Base-by-base conservation (phyloP, 2,113 vertebrate genomes). In the Heterochromis multidens region DNA sequence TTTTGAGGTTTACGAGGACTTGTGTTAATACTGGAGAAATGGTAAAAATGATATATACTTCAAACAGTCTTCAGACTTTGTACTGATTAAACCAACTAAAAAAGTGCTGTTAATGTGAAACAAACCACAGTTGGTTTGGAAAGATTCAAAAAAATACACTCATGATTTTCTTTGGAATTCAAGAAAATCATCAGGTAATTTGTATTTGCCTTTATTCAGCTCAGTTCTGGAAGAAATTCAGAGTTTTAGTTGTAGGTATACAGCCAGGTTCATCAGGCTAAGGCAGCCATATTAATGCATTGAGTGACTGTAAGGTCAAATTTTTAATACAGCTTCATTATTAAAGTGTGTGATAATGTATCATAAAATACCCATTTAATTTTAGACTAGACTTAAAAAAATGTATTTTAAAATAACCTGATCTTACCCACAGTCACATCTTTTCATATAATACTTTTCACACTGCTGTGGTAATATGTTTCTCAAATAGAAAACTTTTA, bases 41-140 rank as follows among this genome's bases (percentile, higher is more conserved):
- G 27, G 0, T 29, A 19, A 7, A 70, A 70, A 0, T 46, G 0
- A 19, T 46, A 29, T 72, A 0, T 29, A 72, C 9, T 72, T 72
- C 40, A 70, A 27, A 49, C 3, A 49, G 16, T 72, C 0, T 70
- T 70, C 65, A 52, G 6, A 13, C 40, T 19, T 52, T 52, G 17
- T 17, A 17, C 46, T 52, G 10, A 13, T 13, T 52, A 19, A 52
- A 46, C 8, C 17, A 27, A 43, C 37, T 70, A 14, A 70, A 46
- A 40, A 70, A 46, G 37, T 37, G 6, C 9, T 40, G 37, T 40
- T 40, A 9, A 40, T 40, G 37, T 40, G 37, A 3, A 35, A 35
- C 33, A 35, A 33, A 35, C 33, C 33, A 35, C 33, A 35, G 33
- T 35, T 35, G 9, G 8, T 9, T 9, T 9, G 37, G 8, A 10